These are phyloP conservation scores for Amphipoea oculea DNA, from an alignment of 2,888 invertebrate genomes.

Conservation along the genomic window DNA sequence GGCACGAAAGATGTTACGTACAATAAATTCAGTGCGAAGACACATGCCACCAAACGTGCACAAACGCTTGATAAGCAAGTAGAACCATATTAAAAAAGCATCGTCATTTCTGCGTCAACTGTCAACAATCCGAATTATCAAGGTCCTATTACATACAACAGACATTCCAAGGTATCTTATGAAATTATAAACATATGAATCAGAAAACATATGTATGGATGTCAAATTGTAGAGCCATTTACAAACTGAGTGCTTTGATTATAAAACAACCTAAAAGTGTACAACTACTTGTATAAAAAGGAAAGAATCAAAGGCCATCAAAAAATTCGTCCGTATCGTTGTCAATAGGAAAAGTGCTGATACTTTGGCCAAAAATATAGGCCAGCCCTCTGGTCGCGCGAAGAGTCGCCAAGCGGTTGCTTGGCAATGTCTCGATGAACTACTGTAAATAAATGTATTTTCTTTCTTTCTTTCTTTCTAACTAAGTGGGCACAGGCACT, in stretches of 20 bases:
- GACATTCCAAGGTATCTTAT: slow-evolving; percentile 2
- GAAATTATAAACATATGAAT: not conserved
- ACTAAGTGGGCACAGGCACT: no score
- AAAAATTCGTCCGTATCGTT: not conserved
- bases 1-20: not conserved
- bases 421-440: not conserved
- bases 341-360: not conserved
- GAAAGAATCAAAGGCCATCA: not conserved
- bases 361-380: not conserved
- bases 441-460: no score
- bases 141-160: slow-evolving; percentile 26
- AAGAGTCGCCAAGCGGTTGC: not conserved
- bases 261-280: no score
- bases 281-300: not conserved
- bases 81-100: not conserved
- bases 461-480: no score
- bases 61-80: not conserved
- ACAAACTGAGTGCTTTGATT: not conserved
- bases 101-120: slow-evolving; percentile 16
- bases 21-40: not conserved
- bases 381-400: not conserved
- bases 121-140: not conserved
- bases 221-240: not conserved
- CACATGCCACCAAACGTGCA: not conserved
- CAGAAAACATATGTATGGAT: not conserved